Evolutionary conservation across 2,888 invertebrate genomes (phyloP).

Genomic region (Podotricha telesiphe): DNA sequence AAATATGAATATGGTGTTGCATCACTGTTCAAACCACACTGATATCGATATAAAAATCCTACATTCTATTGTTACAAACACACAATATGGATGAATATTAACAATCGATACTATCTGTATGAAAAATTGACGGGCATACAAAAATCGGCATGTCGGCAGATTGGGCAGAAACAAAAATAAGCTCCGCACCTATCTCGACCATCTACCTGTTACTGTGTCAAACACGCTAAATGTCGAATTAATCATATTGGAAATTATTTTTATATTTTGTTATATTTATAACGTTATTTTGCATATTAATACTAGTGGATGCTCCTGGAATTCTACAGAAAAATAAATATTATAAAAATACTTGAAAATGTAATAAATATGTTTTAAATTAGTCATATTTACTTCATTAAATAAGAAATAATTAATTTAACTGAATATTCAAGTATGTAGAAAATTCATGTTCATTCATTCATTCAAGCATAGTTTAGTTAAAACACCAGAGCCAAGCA

Average conservation of each 20-base stretch:
- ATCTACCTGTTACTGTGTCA: constrained; percentile 59
- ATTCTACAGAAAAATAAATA: no score
- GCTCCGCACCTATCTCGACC: constrained; percentile 59
- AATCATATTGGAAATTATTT: constrained; percentile 12
- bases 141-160: constrained; percentile 63
- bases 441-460: not conserved
- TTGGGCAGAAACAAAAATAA: constrained; percentile 59
- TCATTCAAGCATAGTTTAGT: not conserved
- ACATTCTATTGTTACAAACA: constrained; percentile 28
- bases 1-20: constrained; percentile 1
- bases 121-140: constrained; percentile 66
- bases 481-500: not conserved
- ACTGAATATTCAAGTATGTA: no score
- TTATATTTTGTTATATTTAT: constrained; percentile 33
- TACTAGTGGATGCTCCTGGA: not conserved
- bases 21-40: constrained; percentile 7
- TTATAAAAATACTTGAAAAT: not conserved
- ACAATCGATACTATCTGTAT: constrained; percentile 60
- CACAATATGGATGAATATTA: constrained; percentile 60
- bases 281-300: not conserved
- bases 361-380: no score
- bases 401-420: no score
- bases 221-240: constrained; percentile 36
- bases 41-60: constrained; percentile 11
- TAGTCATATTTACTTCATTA: no score